These are phyloP conservation scores for Exocentrus adspersus DNA, from an alignment of 2,888 invertebrate genomes.

Conservation along the genomic window DNA sequence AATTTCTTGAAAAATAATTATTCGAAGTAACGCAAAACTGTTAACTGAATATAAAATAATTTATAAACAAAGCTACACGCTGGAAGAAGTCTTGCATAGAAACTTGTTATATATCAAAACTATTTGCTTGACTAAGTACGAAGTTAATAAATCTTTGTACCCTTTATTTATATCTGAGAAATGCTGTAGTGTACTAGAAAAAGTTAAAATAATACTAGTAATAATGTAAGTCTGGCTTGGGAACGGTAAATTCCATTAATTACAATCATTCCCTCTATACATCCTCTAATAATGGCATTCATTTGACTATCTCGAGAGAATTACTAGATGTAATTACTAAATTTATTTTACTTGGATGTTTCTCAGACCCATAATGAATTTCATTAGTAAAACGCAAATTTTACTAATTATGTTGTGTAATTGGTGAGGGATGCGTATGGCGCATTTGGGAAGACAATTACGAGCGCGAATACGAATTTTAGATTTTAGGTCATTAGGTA, in stretches of 20 bases:
- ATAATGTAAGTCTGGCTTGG: background rate
- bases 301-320: background rate
- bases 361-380: background rate
- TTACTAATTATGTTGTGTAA: background rate
- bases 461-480: too few species aligned
- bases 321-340: slow-evolving; percentile 1
- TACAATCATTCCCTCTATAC: background rate
- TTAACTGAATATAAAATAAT: too few species aligned
- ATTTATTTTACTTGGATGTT: background rate
- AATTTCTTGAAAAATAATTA: background rate
- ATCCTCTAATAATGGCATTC: background rate
- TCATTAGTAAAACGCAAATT: background rate
- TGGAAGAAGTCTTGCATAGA: too few species aligned
- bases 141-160: too few species aligned
- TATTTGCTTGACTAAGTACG: too few species aligned
- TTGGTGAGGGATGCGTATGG: background rate
- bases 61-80: too few species aligned
- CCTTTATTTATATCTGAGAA: too few species aligned
- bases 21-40: background rate
- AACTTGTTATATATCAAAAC: too few species aligned
- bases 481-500: too few species aligned
- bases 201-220: too few species aligned
- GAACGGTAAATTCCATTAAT: background rate
- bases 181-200: too few species aligned
- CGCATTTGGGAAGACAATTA: too few species aligned